Evolutionary conservation across 1,140 invertebrate species (phyloP), one percentile per base, ranked within the genome.

Genomic region (Ctenoplectra terminalis): DNA sequence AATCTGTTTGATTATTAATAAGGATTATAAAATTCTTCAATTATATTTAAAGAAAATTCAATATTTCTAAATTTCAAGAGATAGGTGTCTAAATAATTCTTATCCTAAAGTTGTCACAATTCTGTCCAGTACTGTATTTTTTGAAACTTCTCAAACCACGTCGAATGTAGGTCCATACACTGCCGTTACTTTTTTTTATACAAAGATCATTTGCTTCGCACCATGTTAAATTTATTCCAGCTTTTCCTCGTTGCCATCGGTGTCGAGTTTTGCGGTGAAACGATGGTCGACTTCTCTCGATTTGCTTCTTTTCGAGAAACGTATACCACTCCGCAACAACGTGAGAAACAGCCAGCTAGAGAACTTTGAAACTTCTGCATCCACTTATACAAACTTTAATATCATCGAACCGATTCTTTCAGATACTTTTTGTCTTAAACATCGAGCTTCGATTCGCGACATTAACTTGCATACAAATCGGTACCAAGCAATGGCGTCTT

Each of bases 181-280:
- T 1, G 29, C 56, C 29, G 26, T 71, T 29, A 29, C 9, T 48
- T 69, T 29, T 54, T 54, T 40, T 46, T 9, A 7, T 6, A 6
- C 1, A 5, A 34, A 77, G 56, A 60, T 52, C n/a, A 50, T 76
- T 75, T 52, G 17, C 17, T 26, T 50, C 1, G n/a, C 23, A 9
- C 1, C 34, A 60, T 5, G 17, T 2, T 46, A 50, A 29, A 74
- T 76, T 54, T 26, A 43, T 48, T 26, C 23, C 26, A 37, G n/a
- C n/a, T 71, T 69, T 26, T 73, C 11, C 11, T 82, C 11, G 7
- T 66, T 20, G 15, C 37, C 23, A 56, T 50, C 9, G 48, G 78
- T 81, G 50, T 75, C 78, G 40, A 81, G 78, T 81, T 81, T 48
- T 50, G 64, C 66, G 82, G 71, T 56, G 60, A 46, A 63, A 74